Base-by-base conservation (phyloP, 2,888 invertebrate genomes). In the Drosophila kuntzei region DNA sequence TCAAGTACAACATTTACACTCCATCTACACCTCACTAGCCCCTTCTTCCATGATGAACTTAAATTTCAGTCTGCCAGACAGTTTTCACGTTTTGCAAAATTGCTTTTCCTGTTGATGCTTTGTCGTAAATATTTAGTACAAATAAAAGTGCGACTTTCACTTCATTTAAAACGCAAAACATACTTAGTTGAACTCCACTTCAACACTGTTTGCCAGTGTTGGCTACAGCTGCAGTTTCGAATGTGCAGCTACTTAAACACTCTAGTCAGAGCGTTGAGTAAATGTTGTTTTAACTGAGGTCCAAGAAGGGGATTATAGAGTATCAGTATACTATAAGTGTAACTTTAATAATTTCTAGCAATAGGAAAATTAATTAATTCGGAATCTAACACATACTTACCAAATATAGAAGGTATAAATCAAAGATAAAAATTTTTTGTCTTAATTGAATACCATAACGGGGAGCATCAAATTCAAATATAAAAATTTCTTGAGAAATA, bases 111-210 rank as follows among this genome's bases (percentile, higher is more conserved):
- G 60, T 65, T 67, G 54, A 53, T 67, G 79, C 53, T 64, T 54
- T 76, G 55, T 68, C 69, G 77, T 83, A 71, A 83, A 83, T 83
- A 79, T 85, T 83, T 83, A 76, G 87, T 83, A 74, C 43, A 71
- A 82, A 82, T 87, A 83, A 87, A 79, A 79, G 62, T 81, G 76
- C 88, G 76, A 81, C 85, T 72, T 87, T 81, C 88, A 79, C 82
- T 87, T 81, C 71, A 71, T 73, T 73, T 82, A 68, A 79, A 74
- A 70, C 67, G 22, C 44, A 73, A 73, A 85, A 76, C 62, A 44
- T 2, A 18, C 18, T 60, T 60, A 67, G 75, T 75, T 69, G 59
- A 22, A 50, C 32, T 37, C 34, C 50, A 29, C 41, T 43, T 61
- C 44, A 57, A 59, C 73, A 75, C 55, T 71, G 54, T n/a, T n/a